These are phyloP conservation scores for Channallabes apus DNA, from an alignment of 2,797 vertebrate genomes.

Conservation along the genomic window DNA sequence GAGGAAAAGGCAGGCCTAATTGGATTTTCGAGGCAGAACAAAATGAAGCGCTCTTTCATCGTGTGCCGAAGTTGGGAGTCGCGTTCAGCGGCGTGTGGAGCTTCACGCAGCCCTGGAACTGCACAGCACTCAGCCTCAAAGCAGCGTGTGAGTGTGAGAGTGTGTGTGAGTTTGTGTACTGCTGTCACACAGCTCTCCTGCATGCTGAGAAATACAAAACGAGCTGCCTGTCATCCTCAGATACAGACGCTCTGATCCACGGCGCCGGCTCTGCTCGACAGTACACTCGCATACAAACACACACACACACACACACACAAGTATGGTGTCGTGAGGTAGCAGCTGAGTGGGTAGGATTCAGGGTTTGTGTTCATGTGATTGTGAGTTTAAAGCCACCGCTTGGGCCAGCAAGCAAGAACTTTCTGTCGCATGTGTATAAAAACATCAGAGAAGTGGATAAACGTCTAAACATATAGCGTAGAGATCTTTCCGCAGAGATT, in stretches of 20 bases:
- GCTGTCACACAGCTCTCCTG: conserved; percentile 43
- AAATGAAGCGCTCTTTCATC: conserved; percentile 40
- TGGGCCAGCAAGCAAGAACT: not conserved
- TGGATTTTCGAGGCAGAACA: conserved; percentile 49
- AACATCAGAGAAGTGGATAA: not conserved
- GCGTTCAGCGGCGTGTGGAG: conserved; percentile 36
- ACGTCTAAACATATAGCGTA: not conserved
- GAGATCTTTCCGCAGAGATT: not conserved
- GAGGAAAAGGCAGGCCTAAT: conserved; percentile 46
- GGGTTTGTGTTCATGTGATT: not conserved
- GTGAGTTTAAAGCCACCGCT: not conserved
- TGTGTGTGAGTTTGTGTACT: conserved; percentile 21
- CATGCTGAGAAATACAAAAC: conserved; percentile 46
- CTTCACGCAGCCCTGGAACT: conserved; percentile 38
- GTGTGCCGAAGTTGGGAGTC: conserved; percentile 26
- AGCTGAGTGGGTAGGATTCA: not conserved
- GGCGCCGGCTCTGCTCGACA: conserved; percentile 8
- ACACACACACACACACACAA: conserved; percentile 8
- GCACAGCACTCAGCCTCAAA: conserved; percentile 36
- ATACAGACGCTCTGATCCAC: conserved; percentile 32
- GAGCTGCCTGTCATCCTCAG: conserved; percentile 43
- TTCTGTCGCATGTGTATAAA: not conserved
- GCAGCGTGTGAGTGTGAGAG: conserved; percentile 23
- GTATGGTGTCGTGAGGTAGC: not conserved
- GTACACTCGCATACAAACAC: not conserved